A percentile compares a stretch with the other conserved stretches of the same genome.
Evolutionary conservation across 2,113 vertebrate genomes (phyloP).

Genomic region (Microtus montanus): DNA sequence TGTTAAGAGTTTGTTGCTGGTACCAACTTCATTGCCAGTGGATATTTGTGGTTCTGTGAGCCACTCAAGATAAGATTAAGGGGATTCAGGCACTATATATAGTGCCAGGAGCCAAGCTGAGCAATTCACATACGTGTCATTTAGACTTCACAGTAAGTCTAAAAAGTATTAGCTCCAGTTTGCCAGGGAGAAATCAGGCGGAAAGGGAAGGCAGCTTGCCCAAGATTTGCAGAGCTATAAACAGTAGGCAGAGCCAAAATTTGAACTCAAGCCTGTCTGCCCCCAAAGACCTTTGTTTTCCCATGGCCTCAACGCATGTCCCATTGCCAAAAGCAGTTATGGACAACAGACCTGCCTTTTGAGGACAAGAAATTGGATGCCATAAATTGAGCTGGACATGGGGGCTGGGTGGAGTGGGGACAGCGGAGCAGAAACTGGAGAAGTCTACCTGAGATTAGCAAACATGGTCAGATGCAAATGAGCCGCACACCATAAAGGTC

Average conservation of each 20-base stretch:
- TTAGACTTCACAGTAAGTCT: conserved; percentile 23
- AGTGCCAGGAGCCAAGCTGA: neutral
- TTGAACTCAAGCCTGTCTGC: neutral
- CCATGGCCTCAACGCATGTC: neutral
- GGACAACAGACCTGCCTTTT: neutral
- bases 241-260: neutral
- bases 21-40: conserved; percentile 41
- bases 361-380: neutral
- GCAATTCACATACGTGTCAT: neutral
- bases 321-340: neutral
- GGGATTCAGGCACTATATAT: neutral
- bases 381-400: neutral
- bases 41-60: conserved; percentile 15
- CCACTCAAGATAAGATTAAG: neutral
- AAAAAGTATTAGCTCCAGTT: neutral
- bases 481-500: neutral
- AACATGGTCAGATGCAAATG: neutral
- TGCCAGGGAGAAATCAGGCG: neutral
- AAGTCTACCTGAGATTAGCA: conserved; percentile 10
- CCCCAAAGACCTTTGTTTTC: neutral
- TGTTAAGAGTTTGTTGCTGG: conserved; percentile 12
- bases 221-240: neutral
- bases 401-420: neutral
- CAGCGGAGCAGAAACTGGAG: neutral
- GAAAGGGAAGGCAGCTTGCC: neutral